Conservation (phyloP, 1,140 invertebrate species). For the Dendrolimus kikuchii region DNA sequence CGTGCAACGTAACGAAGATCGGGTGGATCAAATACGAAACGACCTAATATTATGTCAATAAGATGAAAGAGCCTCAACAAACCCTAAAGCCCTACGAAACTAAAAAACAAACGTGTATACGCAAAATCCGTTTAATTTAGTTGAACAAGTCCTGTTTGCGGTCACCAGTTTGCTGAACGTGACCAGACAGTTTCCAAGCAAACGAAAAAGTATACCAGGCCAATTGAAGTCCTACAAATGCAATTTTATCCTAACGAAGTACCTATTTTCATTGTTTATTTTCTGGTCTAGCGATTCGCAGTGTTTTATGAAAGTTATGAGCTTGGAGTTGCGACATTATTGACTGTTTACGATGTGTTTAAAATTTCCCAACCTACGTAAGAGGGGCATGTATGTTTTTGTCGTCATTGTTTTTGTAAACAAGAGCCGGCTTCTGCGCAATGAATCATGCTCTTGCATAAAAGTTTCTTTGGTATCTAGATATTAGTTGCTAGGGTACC, state of each 20-base stretch:
- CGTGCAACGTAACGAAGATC: no score
- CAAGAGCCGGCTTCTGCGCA: constrained; percentile 15
- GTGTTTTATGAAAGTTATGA: not conserved
- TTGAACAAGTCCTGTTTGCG: constrained; percentile 53
- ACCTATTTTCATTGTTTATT: not conserved
- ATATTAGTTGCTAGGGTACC: no score
- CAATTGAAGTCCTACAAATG: constrained; percentile 30
- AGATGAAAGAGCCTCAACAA: no score
- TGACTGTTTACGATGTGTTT: no score
- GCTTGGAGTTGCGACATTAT: no score
- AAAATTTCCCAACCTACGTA: not conserved
- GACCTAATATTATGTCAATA: no score
- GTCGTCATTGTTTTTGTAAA: constrained; percentile 37
- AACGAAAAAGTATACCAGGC: constrained; percentile 35
- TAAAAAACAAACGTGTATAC: constrained; percentile 39
- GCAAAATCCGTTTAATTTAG: constrained; percentile 46
- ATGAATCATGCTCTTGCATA: constrained; percentile 14
- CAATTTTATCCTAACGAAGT: constrained; percentile 25
- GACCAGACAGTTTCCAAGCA: constrained; percentile 58
- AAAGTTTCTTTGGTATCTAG: no score
- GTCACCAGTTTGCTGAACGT: constrained; percentile 62
- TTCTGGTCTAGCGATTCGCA: not conserved
- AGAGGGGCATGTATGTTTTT: constrained; percentile 10
- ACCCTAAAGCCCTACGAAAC: no score
- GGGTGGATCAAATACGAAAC: no score